A percentile compares a stretch with the other conserved stretches of the same genome.
Evolutionary conservation across 2,888 invertebrate species (phyloP).

Genomic region (Tetanocera ferruginea): DNA sequence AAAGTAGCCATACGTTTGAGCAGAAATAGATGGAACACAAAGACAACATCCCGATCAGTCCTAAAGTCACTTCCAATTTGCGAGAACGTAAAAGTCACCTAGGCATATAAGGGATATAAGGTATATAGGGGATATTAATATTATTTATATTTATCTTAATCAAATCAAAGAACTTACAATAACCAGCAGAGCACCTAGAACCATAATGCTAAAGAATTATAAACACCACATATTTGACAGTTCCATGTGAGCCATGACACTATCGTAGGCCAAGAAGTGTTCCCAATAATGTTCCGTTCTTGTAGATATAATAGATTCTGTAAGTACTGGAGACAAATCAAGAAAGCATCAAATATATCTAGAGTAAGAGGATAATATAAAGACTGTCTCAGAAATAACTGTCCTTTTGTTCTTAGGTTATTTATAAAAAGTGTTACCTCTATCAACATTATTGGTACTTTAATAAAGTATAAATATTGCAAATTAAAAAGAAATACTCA

Average conservation of each 20-base stretch:
- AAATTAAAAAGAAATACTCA: too few relatives aligned
- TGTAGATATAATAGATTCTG: not conserved
- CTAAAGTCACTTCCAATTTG: constrained; percentile 51
- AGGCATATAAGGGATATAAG: not conserved
- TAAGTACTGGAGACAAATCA: too few relatives aligned
- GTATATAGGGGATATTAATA: not conserved
- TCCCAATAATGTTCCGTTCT: constrained; percentile 26
- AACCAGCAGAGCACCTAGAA: constrained; percentile 80
- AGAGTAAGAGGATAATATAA: too few relatives aligned
- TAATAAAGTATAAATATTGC: too few relatives aligned
- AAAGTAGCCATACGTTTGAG: constrained; percentile 57
- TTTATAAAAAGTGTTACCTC: too few relatives aligned
- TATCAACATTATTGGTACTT: too few relatives aligned
- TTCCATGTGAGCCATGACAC: constrained; percentile 45
- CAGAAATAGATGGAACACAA: constrained; percentile 55
- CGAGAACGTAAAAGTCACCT: constrained; percentile 55
- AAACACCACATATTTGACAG: constrained; percentile 80
- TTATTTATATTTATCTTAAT: not conserved
- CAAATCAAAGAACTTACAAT: constrained; percentile 74
- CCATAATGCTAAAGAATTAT: constrained; percentile 81
- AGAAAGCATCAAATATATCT: too few relatives aligned
- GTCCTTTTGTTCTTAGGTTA: too few relatives aligned
- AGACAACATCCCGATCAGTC: constrained; percentile 47
- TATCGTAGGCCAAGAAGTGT: constrained; percentile 41
- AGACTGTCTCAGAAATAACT: too few relatives aligned